A percentile compares a stretch with the other conserved stretches of the same genome.
phyloP scores from a whole-genome alignment of 2,888 invertebrate genomes.

The Hypena proboscidalis region DNA sequence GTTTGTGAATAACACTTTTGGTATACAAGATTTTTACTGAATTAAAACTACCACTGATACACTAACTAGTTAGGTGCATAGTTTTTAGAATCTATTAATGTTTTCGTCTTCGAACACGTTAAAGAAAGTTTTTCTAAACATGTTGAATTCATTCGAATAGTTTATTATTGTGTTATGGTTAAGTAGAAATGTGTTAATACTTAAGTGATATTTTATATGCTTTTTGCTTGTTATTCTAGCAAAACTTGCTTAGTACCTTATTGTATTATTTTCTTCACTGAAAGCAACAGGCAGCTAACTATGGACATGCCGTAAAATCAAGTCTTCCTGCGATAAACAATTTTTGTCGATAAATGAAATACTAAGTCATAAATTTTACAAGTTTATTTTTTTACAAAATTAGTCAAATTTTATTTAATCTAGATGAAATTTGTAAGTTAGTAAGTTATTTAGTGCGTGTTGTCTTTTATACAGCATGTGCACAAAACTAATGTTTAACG shows the following conservation, averaged over 20 bases:
- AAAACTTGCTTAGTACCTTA: constrained; percentile 33
- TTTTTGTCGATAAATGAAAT: too few relatives aligned
- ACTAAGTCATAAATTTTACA: too few relatives aligned
- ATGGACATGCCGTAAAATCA: constrained; percentile 20
- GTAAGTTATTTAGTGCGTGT: constrained; percentile 1
- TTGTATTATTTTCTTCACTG: constrained; percentile 24
- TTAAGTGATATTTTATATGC: constrained; percentile 63
- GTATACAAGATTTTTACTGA: constrained; percentile 51
- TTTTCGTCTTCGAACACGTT: constrained; percentile 39
- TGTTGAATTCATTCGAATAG: constrained; percentile 81
- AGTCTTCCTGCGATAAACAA: background rate
- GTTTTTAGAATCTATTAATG: constrained; percentile 36
- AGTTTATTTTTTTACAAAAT: too few relatives aligned
- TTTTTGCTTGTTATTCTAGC: constrained; percentile 52
- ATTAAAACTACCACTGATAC: constrained; percentile 43
- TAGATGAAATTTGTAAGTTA: background rate
- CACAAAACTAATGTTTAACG: constrained; percentile 5
- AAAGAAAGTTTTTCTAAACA: constrained; percentile 64
- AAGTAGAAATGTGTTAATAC: constrained; percentile 56
- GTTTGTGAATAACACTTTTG: constrained; percentile 53
- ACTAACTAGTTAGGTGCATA: constrained; percentile 38
- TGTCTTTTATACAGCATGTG: constrained; percentile 2
- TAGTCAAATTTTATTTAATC: background rate
- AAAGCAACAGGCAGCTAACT: constrained; percentile 9
- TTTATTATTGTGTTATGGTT: constrained; percentile 78